Base-by-base conservation (phyloP, 2,888 invertebrate genomes). In the Endotricha flammealis region DNA sequence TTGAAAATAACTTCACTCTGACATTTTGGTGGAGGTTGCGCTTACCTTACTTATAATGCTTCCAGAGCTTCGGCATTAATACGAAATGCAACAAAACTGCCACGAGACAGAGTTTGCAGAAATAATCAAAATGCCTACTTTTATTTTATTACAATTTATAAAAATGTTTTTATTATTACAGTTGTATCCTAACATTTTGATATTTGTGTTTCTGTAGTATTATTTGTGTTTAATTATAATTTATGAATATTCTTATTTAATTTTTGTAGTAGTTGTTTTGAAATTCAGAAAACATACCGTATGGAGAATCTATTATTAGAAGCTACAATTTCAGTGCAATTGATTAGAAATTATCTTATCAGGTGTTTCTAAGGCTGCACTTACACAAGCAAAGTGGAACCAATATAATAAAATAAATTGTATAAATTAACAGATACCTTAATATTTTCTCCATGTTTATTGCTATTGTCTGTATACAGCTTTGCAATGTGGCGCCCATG, bases 401-500 rank as follows among this genome's bases (percentile, higher is more conserved):
- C n/a, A n/a, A n/a, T n/a, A n/a, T n/a, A n/a, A n/a, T n/a, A n/a
- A n/a, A n/a, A n/a, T n/a, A n/a, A n/a, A n/a, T n/a, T n/a, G n/a
- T n/a, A n/a, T n/a, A n/a, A n/a, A n/a, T n/a, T n/a, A n/a, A n/a
- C n/a, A n/a, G n/a, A n/a, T n/a, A n/a, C n/a, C n/a, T n/a, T n/a
- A n/a, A n/a, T n/a, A n/a, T n/a, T n/a, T n/a, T n/a, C n/a, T n/a
- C n/a, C n/a, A n/a, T n/a, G 20, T 20, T 20, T 20, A 20, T 20
- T 20, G n/a, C 6, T 20, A 20, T 20, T 20, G 6, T 7, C 7
- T 56, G 39, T 62, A 39, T 42, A 91, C 87, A 94, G 95, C 93
- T 86, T 89, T 93, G 67, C 91, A 91, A 66, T 96, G 96, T 79
- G 88, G 90, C 41, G 90, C 91, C 32, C 93, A 95, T 76, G 90